These are phyloP conservation scores for Ephestia elutella DNA, from an alignment of 1,140 invertebrate species.

Conservation along the genomic window DNA sequence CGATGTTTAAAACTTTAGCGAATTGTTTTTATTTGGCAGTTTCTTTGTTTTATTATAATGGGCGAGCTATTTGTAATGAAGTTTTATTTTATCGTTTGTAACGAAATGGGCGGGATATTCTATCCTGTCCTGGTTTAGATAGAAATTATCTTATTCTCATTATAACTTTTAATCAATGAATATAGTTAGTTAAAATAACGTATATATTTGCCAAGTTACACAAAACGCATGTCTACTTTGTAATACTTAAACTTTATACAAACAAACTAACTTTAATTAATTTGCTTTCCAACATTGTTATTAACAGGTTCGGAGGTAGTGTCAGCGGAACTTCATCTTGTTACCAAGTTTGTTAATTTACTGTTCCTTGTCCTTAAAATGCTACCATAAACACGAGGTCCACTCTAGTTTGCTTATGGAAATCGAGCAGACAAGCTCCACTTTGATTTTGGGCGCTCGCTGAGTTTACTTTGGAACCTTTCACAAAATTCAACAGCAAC, in stretches of 20 bases:
- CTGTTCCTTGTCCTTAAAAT: constrained; percentile 41
- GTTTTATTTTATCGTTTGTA: no score
- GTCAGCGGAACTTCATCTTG: constrained; percentile 9
- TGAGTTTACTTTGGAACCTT: constrained; percentile 55
- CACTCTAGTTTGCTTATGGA: constrained; percentile 67
- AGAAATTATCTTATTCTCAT: no score
- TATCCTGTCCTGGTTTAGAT: no score
- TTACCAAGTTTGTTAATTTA: constrained; percentile 25
- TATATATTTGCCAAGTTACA: no score
- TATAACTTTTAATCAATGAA: no score
- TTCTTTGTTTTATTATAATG: background rate
- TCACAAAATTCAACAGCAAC: constrained; percentile 47
- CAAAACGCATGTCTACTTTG: background rate
- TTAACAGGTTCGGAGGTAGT: background rate
- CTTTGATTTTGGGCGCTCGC: constrained; percentile 58
- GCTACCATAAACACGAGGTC: constrained; percentile 58
- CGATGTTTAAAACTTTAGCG: background rate
- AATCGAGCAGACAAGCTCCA: constrained; percentile 64
- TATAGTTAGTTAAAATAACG: no score
- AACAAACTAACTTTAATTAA: background rate
- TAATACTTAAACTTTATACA: background rate
- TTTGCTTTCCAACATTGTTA: constrained; percentile 9
- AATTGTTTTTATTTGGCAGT: constrained; percentile 2
- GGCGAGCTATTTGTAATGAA: background rate
- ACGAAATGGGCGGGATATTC: no score